Evolutionary conservation across 2,888 invertebrate genomes (phyloP).

Genomic region (Latheticus oryzae): DNA sequence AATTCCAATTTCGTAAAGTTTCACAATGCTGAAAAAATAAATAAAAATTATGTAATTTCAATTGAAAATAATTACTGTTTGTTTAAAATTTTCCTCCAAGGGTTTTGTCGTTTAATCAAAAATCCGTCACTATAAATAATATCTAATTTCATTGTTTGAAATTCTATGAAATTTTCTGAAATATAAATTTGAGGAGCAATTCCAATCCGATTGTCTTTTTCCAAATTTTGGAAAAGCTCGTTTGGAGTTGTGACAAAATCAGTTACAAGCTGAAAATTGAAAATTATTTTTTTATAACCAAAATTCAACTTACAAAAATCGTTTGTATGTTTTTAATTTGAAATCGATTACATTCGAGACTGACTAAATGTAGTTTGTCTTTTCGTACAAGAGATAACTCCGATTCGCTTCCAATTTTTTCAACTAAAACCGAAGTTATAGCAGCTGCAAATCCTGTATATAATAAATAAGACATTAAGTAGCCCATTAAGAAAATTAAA

Average conservation of each 20-base stretch:
- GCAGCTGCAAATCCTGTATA: conserved; percentile 61
- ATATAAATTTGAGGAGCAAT: conserved; percentile 50
- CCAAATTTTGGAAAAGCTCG: conserved; percentile 47
- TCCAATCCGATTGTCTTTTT: conserved; percentile 51
- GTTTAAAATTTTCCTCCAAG: conserved; percentile 47
- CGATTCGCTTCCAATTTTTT: conserved; percentile 49
- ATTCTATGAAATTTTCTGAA: too few species aligned
- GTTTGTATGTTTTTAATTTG: conserved; percentile 25
- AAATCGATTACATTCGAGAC: conserved; percentile 23
- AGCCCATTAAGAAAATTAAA: conserved; percentile 56
- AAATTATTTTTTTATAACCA: conserved; percentile 5
- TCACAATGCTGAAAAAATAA: conserved; percentile 41
- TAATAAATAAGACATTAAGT: conserved; percentile 56
- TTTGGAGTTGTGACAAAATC: conserved; percentile 42
- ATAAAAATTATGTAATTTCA: too few species aligned
- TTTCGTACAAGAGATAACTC: conserved; percentile 29
- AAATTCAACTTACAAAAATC: conserved; percentile 38
- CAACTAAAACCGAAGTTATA: conserved; percentile 58
- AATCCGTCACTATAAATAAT: conserved; percentile 42
- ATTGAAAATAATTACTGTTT: conserved; percentile 44
- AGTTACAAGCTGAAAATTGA: conserved; percentile 39
- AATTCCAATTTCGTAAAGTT: conserved; percentile 44
- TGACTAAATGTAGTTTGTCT: conserved; percentile 33
- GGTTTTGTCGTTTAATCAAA: conserved; percentile 43
- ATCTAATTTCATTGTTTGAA: conserved; percentile 36